Conservation (phyloP, 2,797 vertebrate species). For the Chiloscyllium punctatum region DNA sequence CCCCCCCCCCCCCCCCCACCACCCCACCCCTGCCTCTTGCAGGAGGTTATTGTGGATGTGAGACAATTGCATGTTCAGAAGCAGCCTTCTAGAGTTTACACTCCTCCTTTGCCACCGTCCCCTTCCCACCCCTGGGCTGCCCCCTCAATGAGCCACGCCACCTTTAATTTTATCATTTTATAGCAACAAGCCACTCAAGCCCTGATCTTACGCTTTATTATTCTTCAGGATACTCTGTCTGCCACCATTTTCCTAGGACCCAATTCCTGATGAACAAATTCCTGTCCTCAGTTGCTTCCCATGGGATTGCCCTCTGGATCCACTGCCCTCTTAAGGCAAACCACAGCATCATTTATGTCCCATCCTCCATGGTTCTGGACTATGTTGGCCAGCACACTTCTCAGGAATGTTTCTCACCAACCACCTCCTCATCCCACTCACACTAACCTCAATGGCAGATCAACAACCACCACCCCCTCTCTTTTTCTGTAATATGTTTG, state of each 20-base stretch:
- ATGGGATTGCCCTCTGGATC: not conserved
- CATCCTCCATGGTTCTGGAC: not conserved
- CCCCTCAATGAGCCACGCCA: not conserved
- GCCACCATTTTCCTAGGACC: not conserved
- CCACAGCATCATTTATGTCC: not conserved
- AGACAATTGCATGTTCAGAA: not conserved
- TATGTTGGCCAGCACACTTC: not conserved
- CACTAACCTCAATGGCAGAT: not conserved
- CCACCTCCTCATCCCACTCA: not conserved
- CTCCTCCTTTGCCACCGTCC: not conserved
- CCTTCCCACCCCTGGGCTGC: too few relatives aligned
- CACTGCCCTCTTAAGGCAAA: not conserved
- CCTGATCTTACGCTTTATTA: not conserved
- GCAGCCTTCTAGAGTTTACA: not conserved
- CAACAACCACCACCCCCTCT: not conserved
- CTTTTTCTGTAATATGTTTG: not conserved
- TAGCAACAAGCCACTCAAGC: not conserved
- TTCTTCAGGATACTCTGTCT: not conserved
- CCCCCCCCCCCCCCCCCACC: too few relatives aligned
- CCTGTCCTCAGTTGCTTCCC: not conserved
- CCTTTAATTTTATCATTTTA: not conserved
- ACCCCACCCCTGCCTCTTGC: not conserved
- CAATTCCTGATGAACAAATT: not conserved
- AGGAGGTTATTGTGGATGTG: not conserved
- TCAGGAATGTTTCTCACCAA: not conserved